These are phyloP conservation scores for Callyntrura guangdongensis DNA, from an alignment of 2,888 invertebrate species.

Conservation along the genomic window DNA sequence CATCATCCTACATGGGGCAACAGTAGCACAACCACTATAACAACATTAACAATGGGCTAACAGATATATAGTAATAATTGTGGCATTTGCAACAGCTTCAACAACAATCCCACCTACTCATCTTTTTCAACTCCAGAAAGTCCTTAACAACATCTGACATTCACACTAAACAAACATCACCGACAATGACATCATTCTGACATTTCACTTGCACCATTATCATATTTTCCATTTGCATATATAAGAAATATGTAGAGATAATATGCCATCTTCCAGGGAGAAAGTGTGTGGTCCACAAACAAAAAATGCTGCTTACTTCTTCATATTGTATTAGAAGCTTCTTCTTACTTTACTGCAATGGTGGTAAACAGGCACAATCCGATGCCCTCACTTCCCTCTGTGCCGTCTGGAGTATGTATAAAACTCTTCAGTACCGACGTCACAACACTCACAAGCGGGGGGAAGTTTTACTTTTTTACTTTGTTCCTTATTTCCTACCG, in stretches of 20 bases:
- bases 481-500: neutral
- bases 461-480: constrained; percentile 27
- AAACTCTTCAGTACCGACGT: constrained; percentile 1
- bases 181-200: constrained; percentile 35
- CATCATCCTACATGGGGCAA: neutral
- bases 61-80: neutral
- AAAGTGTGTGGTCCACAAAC: neutral
- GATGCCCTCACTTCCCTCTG: neutral
- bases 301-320: constrained; percentile 36
- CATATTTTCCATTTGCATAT: constrained; percentile 53
- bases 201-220: constrained; percentile 68
- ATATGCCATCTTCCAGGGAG: constrained; percentile 15
- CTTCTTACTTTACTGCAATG: neutral
- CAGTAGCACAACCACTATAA: constrained; percentile 20
- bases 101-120: constrained; percentile 39
- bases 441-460: neutral
- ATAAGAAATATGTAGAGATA: constrained; percentile 9
- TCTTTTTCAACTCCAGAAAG: constrained; percentile 43
- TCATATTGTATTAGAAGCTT: neutral
- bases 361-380: neutral
- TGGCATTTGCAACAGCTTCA: neutral
- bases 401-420: neutral
- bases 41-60: neutral
- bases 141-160: constrained; percentile 51
- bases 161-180: constrained; percentile 54